Conservation (phyloP, 2,888 invertebrate genomes). For the Polymixis flavicincta region DNA sequence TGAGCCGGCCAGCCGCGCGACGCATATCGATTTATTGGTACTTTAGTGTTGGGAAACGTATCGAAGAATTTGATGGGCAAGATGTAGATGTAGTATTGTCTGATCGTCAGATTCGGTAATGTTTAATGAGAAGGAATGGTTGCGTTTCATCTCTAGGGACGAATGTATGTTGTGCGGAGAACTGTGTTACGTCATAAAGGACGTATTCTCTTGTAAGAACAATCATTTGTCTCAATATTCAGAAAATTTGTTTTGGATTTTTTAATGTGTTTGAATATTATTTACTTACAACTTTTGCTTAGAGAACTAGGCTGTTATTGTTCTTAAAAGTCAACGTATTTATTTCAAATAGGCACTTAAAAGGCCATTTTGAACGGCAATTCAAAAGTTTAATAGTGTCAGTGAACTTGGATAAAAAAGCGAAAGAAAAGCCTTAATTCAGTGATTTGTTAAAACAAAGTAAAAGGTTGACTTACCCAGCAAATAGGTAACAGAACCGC, state of each 20-base stretch:
- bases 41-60: conserved; percentile 75
- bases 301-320: background rate
- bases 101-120: conserved; percentile 14
- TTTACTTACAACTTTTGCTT: background rate
- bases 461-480: conserved; percentile 40
- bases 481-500: background rate
- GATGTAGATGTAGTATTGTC: conserved; percentile 14
- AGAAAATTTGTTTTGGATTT: background rate
- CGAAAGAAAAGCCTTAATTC: background rate
- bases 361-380: no score
- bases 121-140: conserved; percentile 39
- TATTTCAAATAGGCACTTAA: no score
- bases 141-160: conserved; percentile 20
- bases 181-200: background rate
- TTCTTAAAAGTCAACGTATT: background rate
- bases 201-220: background rate
- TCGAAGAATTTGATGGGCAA: conserved; percentile 60
- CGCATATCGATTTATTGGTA: conserved; percentile 89
- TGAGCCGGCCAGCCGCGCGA: conserved; percentile 85
- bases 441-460: background rate
- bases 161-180: conserved; percentile 2
- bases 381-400: no score
- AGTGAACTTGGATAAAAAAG: background rate
- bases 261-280: background rate
- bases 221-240: conserved; percentile 13